Evolutionary conservation across 2,113 vertebrate species (phyloP), one percentile per base, ranked within the genome.

Genomic region (Cebidichthys violaceus): DNA sequence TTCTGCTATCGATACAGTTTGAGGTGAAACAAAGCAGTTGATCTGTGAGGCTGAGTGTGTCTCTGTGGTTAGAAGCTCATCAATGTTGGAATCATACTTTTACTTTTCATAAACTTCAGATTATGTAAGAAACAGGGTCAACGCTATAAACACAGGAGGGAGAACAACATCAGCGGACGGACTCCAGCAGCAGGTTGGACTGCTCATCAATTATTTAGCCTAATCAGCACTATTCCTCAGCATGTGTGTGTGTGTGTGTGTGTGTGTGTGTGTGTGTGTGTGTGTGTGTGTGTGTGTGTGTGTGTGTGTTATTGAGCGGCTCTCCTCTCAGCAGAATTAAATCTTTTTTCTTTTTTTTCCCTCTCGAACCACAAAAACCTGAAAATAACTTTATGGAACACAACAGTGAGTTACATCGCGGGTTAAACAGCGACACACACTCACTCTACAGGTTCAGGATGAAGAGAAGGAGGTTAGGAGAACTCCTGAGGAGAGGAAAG

Each of bases 151-250:
- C 60, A 15, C 55, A 61, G 18, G 17, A 20, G 54, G 17, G 41
- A 68, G 76, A 76, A 62, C 77, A 71, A 66, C 75, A 67, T 52
- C 17, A 27, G 11, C 9, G 41, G 43, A 73, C 4, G 2, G 33
- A 64, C 31, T 82, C 75, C 80, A 83, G 76, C 75, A 71, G 71
- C 71, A 75, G 72, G 72, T 54, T 60, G 77, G 61, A 69, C 72
- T 33, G 78, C 82, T 84, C 61, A 82, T 91, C 86, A 83, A 91
- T 92, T 90, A 91, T 92, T 90, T 81, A 93, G 45, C 24, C 65
- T 90, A 88, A 90, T 91, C 83, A 90, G 73, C 45, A 33, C 50
- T 85, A 84, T 85, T 86, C 86, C 61, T 81, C 64, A 45, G 24
- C 18, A 1, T 64, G 77, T 62, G 24, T 55, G 45, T 64, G 72